These are phyloP conservation scores for Myotis brandtii DNA, from an alignment of 2,113 vertebrate genomes.

Conservation along the genomic window DNA sequence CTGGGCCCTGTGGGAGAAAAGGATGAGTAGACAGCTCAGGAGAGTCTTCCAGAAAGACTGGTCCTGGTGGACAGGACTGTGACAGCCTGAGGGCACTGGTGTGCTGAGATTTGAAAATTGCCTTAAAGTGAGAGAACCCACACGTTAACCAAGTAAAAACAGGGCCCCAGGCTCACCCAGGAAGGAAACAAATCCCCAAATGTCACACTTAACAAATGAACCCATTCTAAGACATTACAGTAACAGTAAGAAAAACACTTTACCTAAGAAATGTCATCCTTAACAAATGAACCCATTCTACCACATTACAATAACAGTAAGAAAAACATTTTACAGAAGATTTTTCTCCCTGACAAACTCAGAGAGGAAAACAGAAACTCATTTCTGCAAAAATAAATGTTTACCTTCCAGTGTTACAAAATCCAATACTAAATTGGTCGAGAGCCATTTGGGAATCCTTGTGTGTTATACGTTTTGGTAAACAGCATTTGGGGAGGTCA, in stretches of 20 bases:
- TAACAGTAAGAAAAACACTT: conserved; percentile 5
- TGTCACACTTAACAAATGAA: neutral
- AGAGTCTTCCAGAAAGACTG: neutral
- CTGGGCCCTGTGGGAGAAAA: neutral
- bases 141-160: neutral
- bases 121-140: neutral
- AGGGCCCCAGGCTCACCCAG: neutral
- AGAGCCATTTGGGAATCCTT: conserved; percentile 46
- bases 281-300: neutral
- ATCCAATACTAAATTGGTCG: conserved; percentile 52
- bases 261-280: neutral
- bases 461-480: conserved; percentile 37
- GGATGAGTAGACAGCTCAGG: neutral
- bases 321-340: neutral
- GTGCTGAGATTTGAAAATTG: neutral
- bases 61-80: neutral
- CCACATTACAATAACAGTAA: neutral
- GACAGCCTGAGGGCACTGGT: neutral
- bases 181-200: neutral
- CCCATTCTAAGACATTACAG: neutral
- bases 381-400: conserved; percentile 66
- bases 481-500: conserved; percentile 23
- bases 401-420: conserved; percentile 57
- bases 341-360: conserved; percentile 22
- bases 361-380: conserved; percentile 52